A percentile compares a stretch with the other conserved stretches of the same genome.
phyloP scores from a whole-genome alignment of 1,140 invertebrate genomes.

The Drosophila sproati region DNA sequence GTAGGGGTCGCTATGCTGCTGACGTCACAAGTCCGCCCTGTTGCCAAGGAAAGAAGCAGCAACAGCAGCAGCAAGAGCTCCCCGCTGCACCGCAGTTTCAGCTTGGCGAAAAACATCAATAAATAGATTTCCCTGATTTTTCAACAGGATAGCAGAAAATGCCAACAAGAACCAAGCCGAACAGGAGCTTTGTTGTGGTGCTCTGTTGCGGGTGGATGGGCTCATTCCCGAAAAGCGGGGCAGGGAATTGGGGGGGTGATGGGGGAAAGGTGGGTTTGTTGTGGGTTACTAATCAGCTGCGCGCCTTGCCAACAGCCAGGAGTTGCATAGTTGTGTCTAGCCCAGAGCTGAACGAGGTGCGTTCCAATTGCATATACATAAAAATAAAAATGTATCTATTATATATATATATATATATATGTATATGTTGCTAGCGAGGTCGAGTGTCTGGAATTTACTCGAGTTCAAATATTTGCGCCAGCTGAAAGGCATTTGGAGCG shows the following conservation, averaged over 20 bases:
- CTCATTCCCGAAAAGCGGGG: not conserved
- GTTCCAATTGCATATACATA: not conserved
- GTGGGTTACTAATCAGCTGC: slow-evolving; percentile 19
- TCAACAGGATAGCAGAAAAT: slow-evolving; percentile 81
- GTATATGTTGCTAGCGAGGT: not conserved
- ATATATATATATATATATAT: not conserved
- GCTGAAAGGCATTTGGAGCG: not conserved
- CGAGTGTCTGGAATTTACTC: slow-evolving; percentile 9
- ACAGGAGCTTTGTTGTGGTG: slow-evolving; percentile 18
- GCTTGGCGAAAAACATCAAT: slow-evolving; percentile 78
- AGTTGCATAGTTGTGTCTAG: slow-evolving; percentile 16
- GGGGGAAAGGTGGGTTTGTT: not conserved
- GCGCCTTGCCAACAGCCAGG: not conserved
- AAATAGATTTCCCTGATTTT: slow-evolving; percentile 84
- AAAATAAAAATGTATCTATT: not conserved
- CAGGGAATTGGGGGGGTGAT: not conserved
- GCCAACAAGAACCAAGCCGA: slow-evolving; percentile 4
- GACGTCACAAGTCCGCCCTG: slow-evolving; percentile 17
- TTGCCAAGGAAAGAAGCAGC: slow-evolving; percentile 3
- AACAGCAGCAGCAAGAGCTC: not conserved
- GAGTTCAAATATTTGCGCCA: slow-evolving; percentile 19
- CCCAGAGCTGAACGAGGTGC: slow-evolving; percentile 8
- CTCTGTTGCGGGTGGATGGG: not conserved
- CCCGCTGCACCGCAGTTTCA: not conserved
- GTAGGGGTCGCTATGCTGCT: not conserved